Percentiles rank a stretch among this genome's conserved stretches.
These are phyloP conservation scores for Apamea monoglypha DNA, from an alignment of 2,888 invertebrate genomes.

Conservation along the genomic window DNA sequence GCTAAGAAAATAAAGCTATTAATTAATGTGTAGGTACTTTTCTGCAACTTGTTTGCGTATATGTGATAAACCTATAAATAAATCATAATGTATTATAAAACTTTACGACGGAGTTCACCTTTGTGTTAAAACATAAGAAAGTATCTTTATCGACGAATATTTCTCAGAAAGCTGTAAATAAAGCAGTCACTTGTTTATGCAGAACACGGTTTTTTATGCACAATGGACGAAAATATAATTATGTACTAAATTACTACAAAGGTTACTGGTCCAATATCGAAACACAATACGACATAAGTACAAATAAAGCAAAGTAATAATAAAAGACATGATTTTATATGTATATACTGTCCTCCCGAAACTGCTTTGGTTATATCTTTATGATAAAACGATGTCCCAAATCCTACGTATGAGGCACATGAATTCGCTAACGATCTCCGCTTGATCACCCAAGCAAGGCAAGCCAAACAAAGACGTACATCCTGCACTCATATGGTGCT, in stretches of 20 bases:
- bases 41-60: slow-evolving; percentile 48
- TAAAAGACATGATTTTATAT: background rate
- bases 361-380: slow-evolving; percentile 7
- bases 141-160: slow-evolving; percentile 12
- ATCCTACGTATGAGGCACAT: slow-evolving; percentile 51
- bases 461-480: slow-evolving; percentile 70
- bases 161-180: slow-evolving; percentile 26
- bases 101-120: slow-evolving; percentile 37
- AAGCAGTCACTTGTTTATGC: background rate
- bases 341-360: background rate
- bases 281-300: background rate
- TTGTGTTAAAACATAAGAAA: slow-evolving; percentile 34
- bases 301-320: slow-evolving; percentile 1
- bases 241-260: background rate
- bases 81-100: slow-evolving; percentile 40
- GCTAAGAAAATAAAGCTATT: slow-evolving; percentile 41
- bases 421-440: slow-evolving; percentile 65
- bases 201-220: background rate
- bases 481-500: slow-evolving; percentile 67
- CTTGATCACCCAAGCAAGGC: slow-evolving; percentile 78
- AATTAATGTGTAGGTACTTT: slow-evolving; percentile 40
- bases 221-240: slow-evolving; percentile 25
- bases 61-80: slow-evolving; percentile 44
- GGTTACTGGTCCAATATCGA: slow-evolving; percentile 5
- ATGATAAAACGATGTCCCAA: slow-evolving; percentile 46